Conservation (phyloP, 2,888 invertebrate species). For the Acronicta aceris region DNA sequence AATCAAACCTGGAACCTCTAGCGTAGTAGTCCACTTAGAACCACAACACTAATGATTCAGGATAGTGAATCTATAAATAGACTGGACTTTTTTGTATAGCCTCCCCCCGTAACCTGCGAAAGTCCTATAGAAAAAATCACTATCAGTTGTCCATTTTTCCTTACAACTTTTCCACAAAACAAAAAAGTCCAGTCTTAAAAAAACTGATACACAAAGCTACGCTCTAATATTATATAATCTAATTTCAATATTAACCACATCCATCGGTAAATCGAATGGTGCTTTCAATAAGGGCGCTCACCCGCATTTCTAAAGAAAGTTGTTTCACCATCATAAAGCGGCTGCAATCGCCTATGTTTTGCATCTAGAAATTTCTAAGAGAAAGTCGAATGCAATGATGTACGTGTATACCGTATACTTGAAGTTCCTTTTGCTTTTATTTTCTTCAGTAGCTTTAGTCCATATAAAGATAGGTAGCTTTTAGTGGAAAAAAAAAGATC, state of each 20-base stretch:
- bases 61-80: no score
- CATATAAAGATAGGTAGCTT: no score
- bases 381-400: constrained; percentile 50
- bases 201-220: not conserved
- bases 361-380: constrained; percentile 59
- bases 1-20: no score
- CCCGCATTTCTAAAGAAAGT: constrained; percentile 71
- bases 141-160: no score
- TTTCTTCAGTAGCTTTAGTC: constrained; percentile 10
- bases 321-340: constrained; percentile 51
- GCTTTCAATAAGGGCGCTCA: constrained; percentile 61
- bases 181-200: no score
- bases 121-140: no score
- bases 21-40: no score
- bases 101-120: no score
- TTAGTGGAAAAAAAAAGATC: no score
- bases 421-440: constrained; percentile 37
- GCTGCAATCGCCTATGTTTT: constrained; percentile 60
- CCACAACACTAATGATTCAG: no score
- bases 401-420: constrained; percentile 20
- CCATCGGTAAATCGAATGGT: constrained; percentile 37
- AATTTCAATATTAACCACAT: constrained; percentile 37
- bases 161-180: no score
- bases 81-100: no score
- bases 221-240: constrained; percentile 5